Evolutionary conservation across 2,113 vertebrate genomes (phyloP), one percentile per base, ranked within the genome.

Genomic region (Microcebus jonahi): DNA sequence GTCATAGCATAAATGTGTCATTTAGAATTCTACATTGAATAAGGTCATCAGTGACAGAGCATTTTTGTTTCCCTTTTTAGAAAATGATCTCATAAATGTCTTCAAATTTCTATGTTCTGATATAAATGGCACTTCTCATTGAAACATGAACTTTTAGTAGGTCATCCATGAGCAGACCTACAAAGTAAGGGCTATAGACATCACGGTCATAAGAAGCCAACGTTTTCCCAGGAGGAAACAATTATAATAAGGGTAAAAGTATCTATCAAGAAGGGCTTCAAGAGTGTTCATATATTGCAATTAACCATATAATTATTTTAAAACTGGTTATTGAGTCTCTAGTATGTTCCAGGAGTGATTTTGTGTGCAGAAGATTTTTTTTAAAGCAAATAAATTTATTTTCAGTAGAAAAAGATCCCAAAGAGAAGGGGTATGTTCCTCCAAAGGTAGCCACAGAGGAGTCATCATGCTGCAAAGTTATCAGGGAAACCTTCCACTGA

Each of bases 1-100:
- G 67, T 75, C 91, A 97, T 59, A 36, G 18, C 18, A 59, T 96
- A 91, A 96, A 95, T 79, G 63, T 91, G 91, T 95, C 95, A 91
- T 79, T 95, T 96, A 85, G 45, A 95, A 94, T 89, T 94, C 82
- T 87, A 34, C 89, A 71, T 42, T 93, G 85, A 88, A 80, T 96
- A 93, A 93, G 86, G 87, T 97, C 93, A 93, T 86, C 45, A 48
- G 25, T 59, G 21, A 90, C n/a, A 57, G 76, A 85, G 7, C 82
- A 91, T 76, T 92, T 94, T 95, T 93, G 57, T 93, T 97, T 95
- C 67, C 45, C 1, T 36, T 97, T 97, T 94, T 86, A 80, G 90
- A 91, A 98, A 94, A 89, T 93, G 83, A 91, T 63, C 87, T 95
- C 89, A 95, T 94, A 97, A 91, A 97, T 90, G 87, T 84, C 82